Conservation (phyloP, 2,888 invertebrate genomes). For the Diadromus collaris region DNA sequence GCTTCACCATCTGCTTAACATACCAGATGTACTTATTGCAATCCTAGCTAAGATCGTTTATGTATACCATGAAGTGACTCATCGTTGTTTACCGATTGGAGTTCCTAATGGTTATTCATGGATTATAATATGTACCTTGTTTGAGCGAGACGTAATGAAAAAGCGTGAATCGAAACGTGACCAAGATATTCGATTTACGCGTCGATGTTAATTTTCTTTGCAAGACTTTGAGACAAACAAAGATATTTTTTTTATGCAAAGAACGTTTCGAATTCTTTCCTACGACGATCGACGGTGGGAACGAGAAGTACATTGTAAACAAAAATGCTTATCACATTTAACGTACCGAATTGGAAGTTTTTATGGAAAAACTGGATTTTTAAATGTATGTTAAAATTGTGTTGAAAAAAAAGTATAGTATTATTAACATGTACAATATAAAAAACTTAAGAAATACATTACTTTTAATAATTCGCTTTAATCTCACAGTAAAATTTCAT, state of each 20-base stretch:
- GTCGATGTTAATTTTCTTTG: not conserved
- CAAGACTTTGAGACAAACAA: not conserved
- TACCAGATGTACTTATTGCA: not conserved
- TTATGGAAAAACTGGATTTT: no score
- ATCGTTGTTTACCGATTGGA: conserved; percentile 11
- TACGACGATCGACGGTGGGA: not conserved
- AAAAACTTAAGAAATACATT: no score
- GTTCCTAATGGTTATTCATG: conserved; percentile 8
- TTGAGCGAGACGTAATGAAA: not conserved
- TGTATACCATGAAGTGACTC: conserved; percentile 8
- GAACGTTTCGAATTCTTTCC: not conserved
- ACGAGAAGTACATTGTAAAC: no score
- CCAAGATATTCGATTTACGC: not conserved
- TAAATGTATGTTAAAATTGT: no score
- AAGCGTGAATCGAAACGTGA: not conserved
- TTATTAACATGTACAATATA: no score
- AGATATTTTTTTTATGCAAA: not conserved
- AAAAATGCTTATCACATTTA: no score
- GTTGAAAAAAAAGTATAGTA: no score
- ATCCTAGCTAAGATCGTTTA: not conserved
- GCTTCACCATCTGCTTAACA: not conserved
- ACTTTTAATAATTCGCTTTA: no score
- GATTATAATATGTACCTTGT: not conserved
- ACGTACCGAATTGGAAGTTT: no score
- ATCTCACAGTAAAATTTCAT: no score